A percentile compares a stretch with the other conserved stretches of the same genome.
Evolutionary conservation across 1,140 invertebrate genomes (phyloP).

Genomic region (Bombus picipes): DNA sequence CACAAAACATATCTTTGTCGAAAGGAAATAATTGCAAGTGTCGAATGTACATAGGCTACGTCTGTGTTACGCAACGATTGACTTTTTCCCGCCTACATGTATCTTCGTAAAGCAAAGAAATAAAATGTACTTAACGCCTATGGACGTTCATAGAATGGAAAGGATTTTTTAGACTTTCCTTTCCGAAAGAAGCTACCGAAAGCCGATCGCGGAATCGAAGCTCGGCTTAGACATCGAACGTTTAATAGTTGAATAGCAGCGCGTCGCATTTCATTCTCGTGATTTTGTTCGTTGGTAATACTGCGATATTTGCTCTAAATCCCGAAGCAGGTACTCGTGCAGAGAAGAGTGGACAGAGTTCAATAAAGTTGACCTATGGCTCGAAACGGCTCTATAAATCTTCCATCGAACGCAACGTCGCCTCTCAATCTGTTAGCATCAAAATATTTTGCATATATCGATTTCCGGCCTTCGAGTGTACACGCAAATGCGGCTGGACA

Average conservation of each 20-base stretch:
- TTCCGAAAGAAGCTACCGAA: not conserved
- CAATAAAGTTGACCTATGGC: constrained; percentile 66
- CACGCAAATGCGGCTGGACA: constrained; percentile 47
- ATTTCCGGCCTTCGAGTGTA: constrained; percentile 48
- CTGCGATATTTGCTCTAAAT: constrained; percentile 16
- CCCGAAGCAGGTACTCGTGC: not conserved
- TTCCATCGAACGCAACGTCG: constrained; percentile 61
- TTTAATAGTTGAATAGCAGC: not conserved
- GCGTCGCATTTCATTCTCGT: not conserved
- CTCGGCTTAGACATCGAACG: not conserved
- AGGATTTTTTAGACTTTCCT: not conserved
- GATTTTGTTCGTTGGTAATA: constrained; percentile 5
- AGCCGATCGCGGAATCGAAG: not conserved
- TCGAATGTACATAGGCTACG: too few species aligned
- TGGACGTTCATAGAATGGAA: not conserved
- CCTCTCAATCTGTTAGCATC: constrained; percentile 67
- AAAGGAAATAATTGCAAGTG: too few species aligned
- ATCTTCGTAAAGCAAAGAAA: not conserved
- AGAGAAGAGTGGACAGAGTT: constrained; percentile 43
- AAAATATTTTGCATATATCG: constrained; percentile 72
- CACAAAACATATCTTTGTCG: too few species aligned
- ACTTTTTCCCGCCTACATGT: too few species aligned
- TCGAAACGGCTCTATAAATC: constrained; percentile 61
- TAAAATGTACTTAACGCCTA: not conserved
- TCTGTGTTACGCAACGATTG: too few species aligned